Conservation (phyloP, 1,140 invertebrate genomes). For the Atta colombica region DNA sequence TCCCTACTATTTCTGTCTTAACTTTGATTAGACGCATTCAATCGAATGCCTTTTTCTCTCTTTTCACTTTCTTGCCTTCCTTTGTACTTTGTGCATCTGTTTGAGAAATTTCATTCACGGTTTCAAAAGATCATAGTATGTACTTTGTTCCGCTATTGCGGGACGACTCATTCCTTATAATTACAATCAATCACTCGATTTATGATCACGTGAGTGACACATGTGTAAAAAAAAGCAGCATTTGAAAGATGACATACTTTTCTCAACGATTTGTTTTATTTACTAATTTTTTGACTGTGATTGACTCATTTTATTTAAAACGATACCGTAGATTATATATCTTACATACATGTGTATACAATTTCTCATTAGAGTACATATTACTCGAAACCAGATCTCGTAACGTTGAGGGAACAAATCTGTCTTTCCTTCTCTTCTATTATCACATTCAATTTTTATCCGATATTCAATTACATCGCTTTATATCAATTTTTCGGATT, state of each 20-base stretch:
- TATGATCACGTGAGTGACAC: conserved; percentile 33
- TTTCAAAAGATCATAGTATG: background rate
- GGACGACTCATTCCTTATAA: background rate
- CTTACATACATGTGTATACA: background rate
- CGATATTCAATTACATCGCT: background rate
- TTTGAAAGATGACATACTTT: conserved; percentile 28
- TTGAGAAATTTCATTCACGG: background rate
- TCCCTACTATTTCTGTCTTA: conserved; percentile 39
- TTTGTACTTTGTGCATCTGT: background rate
- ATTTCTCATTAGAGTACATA: background rate
- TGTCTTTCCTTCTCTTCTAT: background rate
- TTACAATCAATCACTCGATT: conserved; percentile 5
- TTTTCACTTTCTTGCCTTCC: background rate
- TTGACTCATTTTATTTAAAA: conserved; percentile 22
- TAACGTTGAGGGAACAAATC: background rate
- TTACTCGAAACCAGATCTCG: background rate
- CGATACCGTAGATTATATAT: conserved; percentile 20
- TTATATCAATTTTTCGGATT: background rate
- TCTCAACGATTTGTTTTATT: conserved; percentile 53
- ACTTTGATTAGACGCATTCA: conserved; percentile 55
- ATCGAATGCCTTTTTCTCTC: conserved; percentile 21
- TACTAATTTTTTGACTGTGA: conserved; percentile 18
- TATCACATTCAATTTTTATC: background rate
- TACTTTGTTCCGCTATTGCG: background rate
- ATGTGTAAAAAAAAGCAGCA: conserved; percentile 64